Conservation (phyloP, 2,797 vertebrate species). For the Eleutherodactylus coqui region DNA sequence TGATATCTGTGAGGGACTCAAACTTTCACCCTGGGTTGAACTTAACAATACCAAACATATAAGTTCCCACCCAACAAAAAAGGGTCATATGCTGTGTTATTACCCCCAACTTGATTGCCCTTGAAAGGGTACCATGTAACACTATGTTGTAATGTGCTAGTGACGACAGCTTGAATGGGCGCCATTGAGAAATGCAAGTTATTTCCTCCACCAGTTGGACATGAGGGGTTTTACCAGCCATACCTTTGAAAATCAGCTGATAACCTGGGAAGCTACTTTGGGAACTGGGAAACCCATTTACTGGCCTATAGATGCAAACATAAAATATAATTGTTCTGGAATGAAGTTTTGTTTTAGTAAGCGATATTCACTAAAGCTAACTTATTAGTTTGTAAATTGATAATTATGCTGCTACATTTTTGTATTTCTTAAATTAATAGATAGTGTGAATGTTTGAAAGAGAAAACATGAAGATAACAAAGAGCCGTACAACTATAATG, state of each 20-base stretch:
- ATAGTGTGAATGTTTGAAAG: conserved; percentile 10
- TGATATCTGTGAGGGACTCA: too few relatives aligned
- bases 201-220: too few relatives aligned
- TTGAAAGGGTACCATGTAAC: too few relatives aligned
- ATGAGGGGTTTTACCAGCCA: not conserved
- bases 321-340: not conserved
- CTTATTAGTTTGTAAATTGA: not conserved
- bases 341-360: not conserved
- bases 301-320: not conserved
- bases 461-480: conserved; percentile 14
- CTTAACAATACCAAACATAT: too few relatives aligned
- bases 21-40: too few relatives aligned
- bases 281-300: not conserved
- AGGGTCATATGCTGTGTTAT: too few relatives aligned
- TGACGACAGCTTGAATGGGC: too few relatives aligned
- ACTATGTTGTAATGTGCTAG: too few relatives aligned
- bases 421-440: conserved; percentile 4
- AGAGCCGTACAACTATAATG: conserved; percentile 19
- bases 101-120: too few relatives aligned
- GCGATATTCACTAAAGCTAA: not conserved
- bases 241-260: not conserved
- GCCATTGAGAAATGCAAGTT: too few relatives aligned
- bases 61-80: too few relatives aligned
- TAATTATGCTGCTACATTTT: conserved; percentile 28
- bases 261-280: not conserved